Evolutionary conservation across 2,113 vertebrate species (phyloP), one percentile per base, ranked within the genome.

Genomic region (Dromiciops gliroides): DNA sequence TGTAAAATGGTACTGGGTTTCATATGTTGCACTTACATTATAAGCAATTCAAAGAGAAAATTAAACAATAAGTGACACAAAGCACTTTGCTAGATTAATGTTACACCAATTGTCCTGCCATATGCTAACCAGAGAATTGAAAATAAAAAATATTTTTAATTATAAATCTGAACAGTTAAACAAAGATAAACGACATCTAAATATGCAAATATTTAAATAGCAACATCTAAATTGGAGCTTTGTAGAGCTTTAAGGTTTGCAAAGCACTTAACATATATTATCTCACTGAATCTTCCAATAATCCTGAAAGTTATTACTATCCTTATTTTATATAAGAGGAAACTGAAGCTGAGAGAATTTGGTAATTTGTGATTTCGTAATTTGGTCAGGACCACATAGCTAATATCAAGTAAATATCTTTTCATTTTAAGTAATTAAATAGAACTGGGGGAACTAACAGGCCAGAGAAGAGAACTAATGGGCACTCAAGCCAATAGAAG

Each of bases 1-100:
- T 93, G 3, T 16, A 93, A 83, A 93, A n/a, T 94, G 48, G 37
- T 0, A 0, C 0, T 93, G 50, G 90, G 47, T 50, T 92, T 89
- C 91, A 93, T 51, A 53, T 48, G 12, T 16, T 10, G 8, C 52
- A 93, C 14, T 56, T 44, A 24, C 10, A 47, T 28, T 28, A 97
- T 94, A 94, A 56, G 53, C 52, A 67, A 96, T 23, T 91, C 26
- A 95, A 48, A 92, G 14, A 56, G 24, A 91, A 95, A 91, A 95
- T 28, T 56, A 95, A 96, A 67, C 12, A 67, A 67, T 67, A 50
- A 93, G 11, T 89, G 89, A 83, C 50, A 95, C 16, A n/a, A 94
- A 95, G n/a, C 51, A 56, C 51, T 95, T 93, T 56, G 51, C 50
- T 93, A 28, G 49, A 93, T 92, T 96, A 97, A 95, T 92, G 24